Evolutionary conservation across 2,113 vertebrate species (phyloP).

Genomic region (Anthoscopus minutus): DNA sequence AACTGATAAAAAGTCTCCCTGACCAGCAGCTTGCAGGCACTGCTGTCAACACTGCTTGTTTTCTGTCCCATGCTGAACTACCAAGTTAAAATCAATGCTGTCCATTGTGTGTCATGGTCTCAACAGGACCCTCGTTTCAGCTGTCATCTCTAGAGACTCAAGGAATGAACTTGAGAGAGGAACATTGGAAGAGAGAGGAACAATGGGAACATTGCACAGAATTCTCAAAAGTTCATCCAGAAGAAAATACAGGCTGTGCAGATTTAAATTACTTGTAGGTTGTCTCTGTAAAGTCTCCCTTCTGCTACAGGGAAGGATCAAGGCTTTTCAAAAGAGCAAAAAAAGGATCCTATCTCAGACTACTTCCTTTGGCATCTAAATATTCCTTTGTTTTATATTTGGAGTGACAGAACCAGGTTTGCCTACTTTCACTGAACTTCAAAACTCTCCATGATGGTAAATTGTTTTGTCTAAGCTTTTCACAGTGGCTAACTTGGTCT

Average conservation of each 20-base stretch:
- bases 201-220: not conserved
- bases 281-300: not conserved
- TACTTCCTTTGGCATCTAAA: not conserved
- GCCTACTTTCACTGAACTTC: not conserved
- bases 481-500: conserved; percentile 1
- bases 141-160: not conserved
- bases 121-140: not conserved
- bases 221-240: not conserved
- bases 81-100: not conserved
- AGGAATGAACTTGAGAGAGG: not conserved
- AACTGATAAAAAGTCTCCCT: not conserved
- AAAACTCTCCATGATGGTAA: not conserved
- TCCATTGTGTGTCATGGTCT: not conserved
- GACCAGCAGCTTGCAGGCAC: not conserved
- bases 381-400: not conserved
- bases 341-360: not conserved
- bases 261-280: not conserved
- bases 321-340: not conserved
- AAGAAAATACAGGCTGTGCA: not conserved
- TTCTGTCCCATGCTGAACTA: not conserved
- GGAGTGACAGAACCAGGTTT: not conserved
- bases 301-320: not conserved
- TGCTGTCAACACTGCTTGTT: not conserved
- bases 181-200: not conserved
- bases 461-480: not conserved